Percentiles rank a stretch among this genome's conserved stretches.
These are phyloP conservation scores for Neoascia interrupta DNA, from an alignment of 2,888 invertebrate genomes.

Conservation along the genomic window DNA sequence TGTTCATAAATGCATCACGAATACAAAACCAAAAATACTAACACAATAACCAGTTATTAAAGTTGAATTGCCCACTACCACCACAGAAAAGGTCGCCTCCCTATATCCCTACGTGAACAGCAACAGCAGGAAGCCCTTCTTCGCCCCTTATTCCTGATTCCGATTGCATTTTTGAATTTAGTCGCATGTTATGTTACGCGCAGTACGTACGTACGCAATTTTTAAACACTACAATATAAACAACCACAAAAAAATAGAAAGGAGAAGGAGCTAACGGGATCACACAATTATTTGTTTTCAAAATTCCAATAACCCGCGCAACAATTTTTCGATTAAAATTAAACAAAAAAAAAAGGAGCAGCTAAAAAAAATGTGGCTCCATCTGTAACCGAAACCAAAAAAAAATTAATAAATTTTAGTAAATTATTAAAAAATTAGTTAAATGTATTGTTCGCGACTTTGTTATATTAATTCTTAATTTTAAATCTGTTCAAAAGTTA, in stretches of 20 bases:
- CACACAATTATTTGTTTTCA: slow-evolving; percentile 28
- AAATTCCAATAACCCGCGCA: slow-evolving; percentile 41
- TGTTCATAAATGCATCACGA: slow-evolving; percentile 36
- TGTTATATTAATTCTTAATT: slow-evolving; percentile 18
- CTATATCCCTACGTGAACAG: slow-evolving; percentile 12
- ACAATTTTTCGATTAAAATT: slow-evolving; percentile 6
- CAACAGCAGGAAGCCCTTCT: slow-evolving; percentile 60
- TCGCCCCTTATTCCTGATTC: slow-evolving; percentile 67
- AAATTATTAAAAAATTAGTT: slow-evolving; percentile 28
- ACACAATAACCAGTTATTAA: slow-evolving; percentile 66
- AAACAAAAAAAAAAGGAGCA: slow-evolving; percentile 8
- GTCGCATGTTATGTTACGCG: slow-evolving; percentile 68
- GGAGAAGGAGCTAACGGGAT: slow-evolving; percentile 12
- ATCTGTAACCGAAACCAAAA: slow-evolving; percentile 67
- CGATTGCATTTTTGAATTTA: slow-evolving; percentile 66
- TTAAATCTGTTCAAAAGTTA: slow-evolving; percentile 3
- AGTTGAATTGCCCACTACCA: slow-evolving; percentile 38
- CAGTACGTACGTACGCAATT: slow-evolving; percentile 59
- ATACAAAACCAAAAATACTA: slow-evolving; percentile 33
- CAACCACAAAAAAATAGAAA: slow-evolving; percentile 2
- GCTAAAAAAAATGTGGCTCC: slow-evolving; percentile 59
- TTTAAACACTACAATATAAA: slow-evolving; percentile 26
- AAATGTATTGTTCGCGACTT: slow-evolving; percentile 42
- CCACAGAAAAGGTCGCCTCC: slow-evolving; percentile 26
- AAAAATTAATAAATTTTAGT: slow-evolving; percentile 39